Base-by-base conservation (phyloP, 2,888 invertebrate species). In the Drosophila algonquin region DNA sequence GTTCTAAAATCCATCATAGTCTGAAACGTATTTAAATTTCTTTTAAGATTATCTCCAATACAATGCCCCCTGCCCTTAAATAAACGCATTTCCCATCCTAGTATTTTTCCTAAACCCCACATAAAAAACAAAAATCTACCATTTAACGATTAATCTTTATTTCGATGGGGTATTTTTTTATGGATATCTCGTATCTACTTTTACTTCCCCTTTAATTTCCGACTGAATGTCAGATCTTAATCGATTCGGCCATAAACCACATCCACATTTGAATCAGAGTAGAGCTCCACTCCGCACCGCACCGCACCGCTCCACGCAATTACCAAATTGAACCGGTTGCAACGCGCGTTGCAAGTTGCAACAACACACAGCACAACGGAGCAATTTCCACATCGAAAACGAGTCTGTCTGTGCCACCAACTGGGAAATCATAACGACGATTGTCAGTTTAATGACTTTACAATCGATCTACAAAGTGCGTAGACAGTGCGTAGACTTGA, bases 391-490 rank as follows among this genome's bases (percentile, higher is more conserved):
- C 67, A 58, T 58, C 40, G 32, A 44, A 67, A 67, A 68, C 67
- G 32, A 68, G 67, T 67, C 67, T 48, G 53, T 69, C 53, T 7
- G 40, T 40, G 63, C 58, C 79, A 63, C 71, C 76, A 79, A 73
- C 77, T 85, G 81, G 81, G 79, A 82, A 82, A 85, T 82, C 77
- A 70, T 77, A 80, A 80, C 80, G 69, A 73, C 80, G 69, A 74
- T 69, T 67, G 74, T 71, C 76, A 72, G 76, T 78, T 80, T 83
- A 80, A 79, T 83, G 80, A 80, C 79, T 68, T 75, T 78, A 70
- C 77, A 77, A 81, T 81, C 73, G 73, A 77, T 81, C 54, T 59
- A 59, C 58, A 68, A 59, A 45, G 40, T 73, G 73, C 75, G 59
- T 68, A 81, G 80, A 73, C 77, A 54, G 48, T 79, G 84, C 81